phyloP scores from a whole-genome alignment of 64 coral and sea anemone genomes.

The Pachyseris speciosa region DNA sequence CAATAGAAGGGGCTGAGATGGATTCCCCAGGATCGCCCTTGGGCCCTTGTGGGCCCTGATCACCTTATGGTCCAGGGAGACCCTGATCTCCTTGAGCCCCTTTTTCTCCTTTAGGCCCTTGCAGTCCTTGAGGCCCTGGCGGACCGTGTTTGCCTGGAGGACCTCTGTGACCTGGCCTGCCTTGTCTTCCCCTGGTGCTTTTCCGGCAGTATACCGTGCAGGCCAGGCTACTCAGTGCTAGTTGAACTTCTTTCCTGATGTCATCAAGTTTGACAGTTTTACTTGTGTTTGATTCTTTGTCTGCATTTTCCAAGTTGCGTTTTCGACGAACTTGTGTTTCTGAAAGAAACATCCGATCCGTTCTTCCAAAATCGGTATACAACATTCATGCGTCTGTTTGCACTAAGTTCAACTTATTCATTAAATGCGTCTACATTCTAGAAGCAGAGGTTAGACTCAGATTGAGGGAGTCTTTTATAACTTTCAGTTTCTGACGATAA shows the following conservation, averaged over 20 bases:
- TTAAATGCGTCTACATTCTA: too few species aligned
- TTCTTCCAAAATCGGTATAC: background rate
- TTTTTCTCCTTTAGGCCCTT: background rate
- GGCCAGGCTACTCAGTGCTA: constrained; percentile 7
- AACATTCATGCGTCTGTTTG: background rate
- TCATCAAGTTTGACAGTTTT: background rate
- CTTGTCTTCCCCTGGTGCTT: constrained; percentile 4
- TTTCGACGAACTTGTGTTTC: background rate
- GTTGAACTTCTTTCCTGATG: constrained; percentile 10
- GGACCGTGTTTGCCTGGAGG: constrained; percentile 48
- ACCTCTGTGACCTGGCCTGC: constrained; percentile 17
- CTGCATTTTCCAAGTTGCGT: background rate
- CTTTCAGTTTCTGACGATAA: too few species aligned
- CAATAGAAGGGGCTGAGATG: constrained; percentile 12
- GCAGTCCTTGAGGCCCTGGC: background rate
- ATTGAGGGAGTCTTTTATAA: too few species aligned
- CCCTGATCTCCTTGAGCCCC: constrained; percentile 4
- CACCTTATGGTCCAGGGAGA: constrained; percentile 11
- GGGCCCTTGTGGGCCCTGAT: constrained; percentile 33
- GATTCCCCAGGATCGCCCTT: constrained; percentile 51
- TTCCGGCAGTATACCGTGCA: constrained; percentile 23
- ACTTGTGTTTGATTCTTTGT: background rate
- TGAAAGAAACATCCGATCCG: background rate
- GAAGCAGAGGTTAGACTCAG: too few species aligned
- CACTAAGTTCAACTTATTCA: background rate